Percentiles rank a stretch among this genome's conserved stretches.
These are phyloP conservation scores for Tiphia femorata DNA, from an alignment of 2,888 invertebrate species.

Conservation along the genomic window DNA sequence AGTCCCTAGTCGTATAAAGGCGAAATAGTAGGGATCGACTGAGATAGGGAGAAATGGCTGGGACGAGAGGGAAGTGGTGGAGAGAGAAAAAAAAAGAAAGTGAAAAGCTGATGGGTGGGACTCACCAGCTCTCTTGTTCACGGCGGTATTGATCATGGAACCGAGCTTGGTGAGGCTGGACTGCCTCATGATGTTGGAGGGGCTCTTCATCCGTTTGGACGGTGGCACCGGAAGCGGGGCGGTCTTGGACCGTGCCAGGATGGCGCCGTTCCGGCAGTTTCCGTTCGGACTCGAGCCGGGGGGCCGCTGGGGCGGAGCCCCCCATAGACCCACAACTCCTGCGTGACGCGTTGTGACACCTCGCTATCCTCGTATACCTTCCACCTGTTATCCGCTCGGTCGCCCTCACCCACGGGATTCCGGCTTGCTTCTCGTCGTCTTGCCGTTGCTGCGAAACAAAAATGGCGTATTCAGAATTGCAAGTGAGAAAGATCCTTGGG, in stretches of 20 bases:
- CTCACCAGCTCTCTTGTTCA: conserved; percentile 70
- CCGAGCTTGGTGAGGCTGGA: conserved; percentile 76
- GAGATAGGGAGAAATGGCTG: too few species aligned
- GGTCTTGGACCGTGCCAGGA: conserved; percentile 55
- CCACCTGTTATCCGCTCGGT: conserved; percentile 24
- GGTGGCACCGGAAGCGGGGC: conserved; percentile 53
- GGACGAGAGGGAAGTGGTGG: too few species aligned
- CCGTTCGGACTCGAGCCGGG: conserved; percentile 60
- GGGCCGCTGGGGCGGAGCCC: conserved; percentile 68
- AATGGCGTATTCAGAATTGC: neutral
- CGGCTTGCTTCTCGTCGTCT: neutral
- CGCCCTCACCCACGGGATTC: neutral
- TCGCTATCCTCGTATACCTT: conserved; percentile 37
- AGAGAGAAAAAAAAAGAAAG: too few species aligned
- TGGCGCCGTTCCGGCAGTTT: conserved; percentile 57
- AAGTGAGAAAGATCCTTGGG: too few species aligned
- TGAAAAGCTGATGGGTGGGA: conserved; percentile 66
- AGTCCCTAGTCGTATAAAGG: too few species aligned
- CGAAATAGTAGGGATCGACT: too few species aligned
- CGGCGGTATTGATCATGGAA: conserved; percentile 75
- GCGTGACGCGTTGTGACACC: conserved; percentile 66
- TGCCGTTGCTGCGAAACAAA: neutral
- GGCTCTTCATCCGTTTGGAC: conserved; percentile 68
- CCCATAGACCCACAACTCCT: conserved; percentile 67
- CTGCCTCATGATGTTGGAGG: conserved; percentile 72